Conservation (phyloP, 1,140 invertebrate species). For the Heliothis subflexa region DNA sequence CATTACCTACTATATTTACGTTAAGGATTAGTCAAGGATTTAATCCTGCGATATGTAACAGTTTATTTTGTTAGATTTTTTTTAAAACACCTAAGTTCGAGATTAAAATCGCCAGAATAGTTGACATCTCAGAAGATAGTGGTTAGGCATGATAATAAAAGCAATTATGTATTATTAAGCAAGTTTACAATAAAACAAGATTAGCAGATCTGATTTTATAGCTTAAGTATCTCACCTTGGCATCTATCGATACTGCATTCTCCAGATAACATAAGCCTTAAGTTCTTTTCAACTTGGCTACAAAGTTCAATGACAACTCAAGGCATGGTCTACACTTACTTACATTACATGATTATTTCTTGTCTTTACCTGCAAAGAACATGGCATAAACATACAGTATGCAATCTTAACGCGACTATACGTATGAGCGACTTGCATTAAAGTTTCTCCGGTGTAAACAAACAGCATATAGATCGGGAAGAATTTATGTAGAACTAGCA, state of each 20-base stretch:
- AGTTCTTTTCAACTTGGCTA: background rate
- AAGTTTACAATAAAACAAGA: too few species aligned
- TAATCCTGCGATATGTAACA: background rate
- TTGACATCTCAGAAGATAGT: too few species aligned
- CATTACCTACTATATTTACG: conserved; percentile 50
- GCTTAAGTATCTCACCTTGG: too few species aligned
- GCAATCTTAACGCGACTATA: conserved; percentile 17
- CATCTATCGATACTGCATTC: background rate
- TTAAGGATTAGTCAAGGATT: conserved; percentile 52
- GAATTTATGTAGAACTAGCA: conserved; percentile 35
- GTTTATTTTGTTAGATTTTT: background rate
- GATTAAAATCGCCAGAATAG: too few species aligned
- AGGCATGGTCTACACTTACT: background rate
- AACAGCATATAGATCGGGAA: conserved; percentile 33
- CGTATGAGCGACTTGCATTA: conserved; percentile 28
- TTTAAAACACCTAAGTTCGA: too few species aligned
- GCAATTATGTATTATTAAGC: too few species aligned
- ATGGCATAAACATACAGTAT: conserved; percentile 14
- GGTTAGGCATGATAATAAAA: too few species aligned
- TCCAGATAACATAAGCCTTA: too few species aligned
- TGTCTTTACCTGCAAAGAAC: conserved; percentile 12
- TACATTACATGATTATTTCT: background rate
- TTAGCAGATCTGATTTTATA: too few species aligned
- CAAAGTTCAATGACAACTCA: background rate
- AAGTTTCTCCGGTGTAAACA: conserved; percentile 31